Evolutionary conservation across 2,797 vertebrate genomes (phyloP).

Genomic region (Characodon lateralis): DNA sequence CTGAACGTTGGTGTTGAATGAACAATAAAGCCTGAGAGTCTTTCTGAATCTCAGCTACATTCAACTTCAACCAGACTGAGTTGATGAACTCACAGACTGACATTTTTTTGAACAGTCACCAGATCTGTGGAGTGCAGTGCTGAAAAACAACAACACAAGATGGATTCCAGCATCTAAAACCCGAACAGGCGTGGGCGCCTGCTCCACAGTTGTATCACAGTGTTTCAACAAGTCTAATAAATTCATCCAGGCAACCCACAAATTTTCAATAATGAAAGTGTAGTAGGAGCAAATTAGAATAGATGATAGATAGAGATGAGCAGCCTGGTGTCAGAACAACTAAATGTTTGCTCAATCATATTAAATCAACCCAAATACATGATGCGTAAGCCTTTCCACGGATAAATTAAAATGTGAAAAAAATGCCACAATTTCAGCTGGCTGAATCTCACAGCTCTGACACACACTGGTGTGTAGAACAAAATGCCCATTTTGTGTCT

Average conservation of each 20-base stretch:
- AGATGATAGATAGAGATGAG: conserved; percentile 3
- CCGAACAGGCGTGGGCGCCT: not conserved
- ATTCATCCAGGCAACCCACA: not conserved
- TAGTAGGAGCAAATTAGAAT: not conserved
- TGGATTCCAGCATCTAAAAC: not conserved
- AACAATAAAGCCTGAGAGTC: conserved; percentile 20
- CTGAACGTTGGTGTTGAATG: conserved; percentile 7
- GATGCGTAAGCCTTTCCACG: conserved; percentile 6
- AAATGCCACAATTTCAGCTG: conserved; percentile 4
- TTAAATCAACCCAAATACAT: conserved; percentile 20
- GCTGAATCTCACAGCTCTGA: conserved; percentile 5
- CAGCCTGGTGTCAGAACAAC: not conserved
- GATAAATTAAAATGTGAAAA: conserved; percentile 17
- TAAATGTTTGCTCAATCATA: conserved; percentile 4
- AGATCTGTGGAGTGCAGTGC: not conserved
- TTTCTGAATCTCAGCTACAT: conserved; percentile 7
- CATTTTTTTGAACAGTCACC: conserved; percentile 1
- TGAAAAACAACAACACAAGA: conserved; percentile 1
- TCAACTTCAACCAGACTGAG: conserved; percentile 1
- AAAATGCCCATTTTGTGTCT: not conserved
- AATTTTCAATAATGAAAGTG: not conserved
- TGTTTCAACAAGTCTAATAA: conserved; percentile 8
- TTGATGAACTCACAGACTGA: not conserved
- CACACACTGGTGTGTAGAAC: not conserved
- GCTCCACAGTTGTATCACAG: not conserved